Evolutionary conservation across 2,113 vertebrate species (phyloP), one percentile per base, ranked within the genome.

Genomic region (Irena cyanogastra): DNA sequence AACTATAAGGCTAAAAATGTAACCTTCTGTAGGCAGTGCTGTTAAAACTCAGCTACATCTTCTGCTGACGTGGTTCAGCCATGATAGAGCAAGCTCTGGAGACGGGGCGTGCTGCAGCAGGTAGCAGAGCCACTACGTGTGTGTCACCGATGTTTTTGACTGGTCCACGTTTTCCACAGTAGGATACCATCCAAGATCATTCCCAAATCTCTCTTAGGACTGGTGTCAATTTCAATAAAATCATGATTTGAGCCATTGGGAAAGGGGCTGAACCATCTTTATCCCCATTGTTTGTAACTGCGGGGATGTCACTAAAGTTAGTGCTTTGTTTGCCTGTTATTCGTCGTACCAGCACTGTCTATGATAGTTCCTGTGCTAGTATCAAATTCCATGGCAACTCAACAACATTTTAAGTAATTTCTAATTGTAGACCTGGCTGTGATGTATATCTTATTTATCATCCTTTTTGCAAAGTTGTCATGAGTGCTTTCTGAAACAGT

Each of bases 101-200:
- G 64, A 20, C 11, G 11, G 0, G 1, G 11, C 1, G 0, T 42
- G 66, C 52, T 50, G 4, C 31, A 26, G 39, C 41, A 42, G 24
- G 30, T 47, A 33, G 37, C 70, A 82, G 59, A 66, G 44, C n/a
- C 47, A 16, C 49, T 42, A 54, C 54, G 31, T n/a, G 18, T 78
- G 22, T 30, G 31, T 53, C 23, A 42, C 27, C 3, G 1, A 1
- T 37, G 27, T 15, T 63, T 77, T 42, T 63, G 19, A 56, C 37
- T 47, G 27, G n/a, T 76, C 63, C 0, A 0, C 8, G 1, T 56
- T 53, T 74, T 82, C 21, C 20, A 31, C 47, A 24, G 33, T 45
- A 57, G 22, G 77, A n/a, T 50, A 59, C 31, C 31, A 68, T 47
- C 30, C 20, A 72, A 18, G n/a, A 37, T 41, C 7, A 61, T 68